Conservation (phyloP, 2,797 vertebrate species). For the Eptatretus atami region DNA sequence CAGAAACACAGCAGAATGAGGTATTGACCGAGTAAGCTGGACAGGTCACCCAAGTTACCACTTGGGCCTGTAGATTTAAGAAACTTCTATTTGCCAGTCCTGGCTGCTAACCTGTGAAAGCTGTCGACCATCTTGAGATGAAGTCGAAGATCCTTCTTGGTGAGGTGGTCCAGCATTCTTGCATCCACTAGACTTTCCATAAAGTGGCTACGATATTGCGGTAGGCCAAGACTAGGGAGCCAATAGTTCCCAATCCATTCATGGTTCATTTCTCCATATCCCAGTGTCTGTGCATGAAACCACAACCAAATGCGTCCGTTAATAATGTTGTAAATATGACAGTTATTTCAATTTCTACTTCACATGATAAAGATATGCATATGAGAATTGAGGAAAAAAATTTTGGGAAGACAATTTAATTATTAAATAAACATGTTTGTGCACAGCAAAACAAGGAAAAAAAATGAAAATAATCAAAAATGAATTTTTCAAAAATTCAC, state of each 20-base stretch:
- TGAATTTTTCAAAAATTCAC: too few species aligned
- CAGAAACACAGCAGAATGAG: slow-evolving; percentile 3
- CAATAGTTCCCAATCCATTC: slow-evolving; percentile 79
- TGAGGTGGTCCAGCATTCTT: slow-evolving; percentile 62
- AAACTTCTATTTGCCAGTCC: too few species aligned
- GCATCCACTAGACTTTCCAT: slow-evolving; percentile 79
- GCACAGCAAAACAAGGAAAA: too few species aligned
- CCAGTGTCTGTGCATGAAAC: slow-evolving; percentile 27
- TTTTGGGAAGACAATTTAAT: too few species aligned
- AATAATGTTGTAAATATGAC: too few species aligned
- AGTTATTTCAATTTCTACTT: too few species aligned
- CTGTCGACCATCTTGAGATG: slow-evolving; percentile 87
- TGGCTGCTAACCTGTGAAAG: slow-evolving; percentile 38
- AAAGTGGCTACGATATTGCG: slow-evolving; percentile 67
- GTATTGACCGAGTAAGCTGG: not conserved
- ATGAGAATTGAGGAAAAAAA: too few species aligned
- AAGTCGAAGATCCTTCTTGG: slow-evolving; percentile 63
- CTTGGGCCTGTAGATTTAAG: not conserved
- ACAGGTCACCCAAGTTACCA: not conserved
- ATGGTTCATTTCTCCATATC: slow-evolving; percentile 67
- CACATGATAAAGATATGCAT: too few species aligned
- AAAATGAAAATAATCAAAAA: too few species aligned
- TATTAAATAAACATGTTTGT: too few species aligned
- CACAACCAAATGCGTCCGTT: too few species aligned
- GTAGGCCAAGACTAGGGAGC: slow-evolving; percentile 58